Evolutionary conservation across 2,888 invertebrate genomes (phyloP).

Genomic region (Molorchus minor): DNA sequence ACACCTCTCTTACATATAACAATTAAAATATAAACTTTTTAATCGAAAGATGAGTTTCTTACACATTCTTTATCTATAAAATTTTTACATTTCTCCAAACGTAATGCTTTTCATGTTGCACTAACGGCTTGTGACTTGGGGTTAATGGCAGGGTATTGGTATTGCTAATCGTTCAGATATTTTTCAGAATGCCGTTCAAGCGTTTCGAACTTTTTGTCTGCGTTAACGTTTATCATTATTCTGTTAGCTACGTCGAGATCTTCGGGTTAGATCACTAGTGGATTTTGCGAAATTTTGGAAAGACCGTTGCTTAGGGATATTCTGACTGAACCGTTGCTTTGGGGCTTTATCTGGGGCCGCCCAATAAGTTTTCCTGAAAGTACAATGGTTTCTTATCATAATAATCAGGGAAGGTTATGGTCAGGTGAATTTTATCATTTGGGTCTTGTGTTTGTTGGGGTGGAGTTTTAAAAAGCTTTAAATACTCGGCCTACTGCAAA

Average conservation of each 20-base stretch:
- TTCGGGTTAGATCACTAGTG: slow-evolving; percentile 53
- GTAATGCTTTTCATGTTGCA: slow-evolving; percentile 63
- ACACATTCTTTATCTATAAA: too few species aligned
- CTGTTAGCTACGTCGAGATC: slow-evolving; percentile 50
- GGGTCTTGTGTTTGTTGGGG: too few species aligned
- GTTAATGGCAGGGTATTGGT: slow-evolving; percentile 35
- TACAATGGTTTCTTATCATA: not conserved
- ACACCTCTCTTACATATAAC: too few species aligned
- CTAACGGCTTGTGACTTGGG: slow-evolving; percentile 53
- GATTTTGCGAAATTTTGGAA: slow-evolving; percentile 57
- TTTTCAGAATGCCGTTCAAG: slow-evolving; percentile 67
- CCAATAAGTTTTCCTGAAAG: slow-evolving; percentile 58
- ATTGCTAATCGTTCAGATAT: slow-evolving; percentile 53
- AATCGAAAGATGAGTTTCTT: too few species aligned
- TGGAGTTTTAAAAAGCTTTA: too few species aligned
- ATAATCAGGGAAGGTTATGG: not conserved
- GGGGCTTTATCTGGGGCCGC: slow-evolving; percentile 56
- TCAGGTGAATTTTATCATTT: too few species aligned
- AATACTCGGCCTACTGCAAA: too few species aligned
- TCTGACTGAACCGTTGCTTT: slow-evolving; percentile 59
- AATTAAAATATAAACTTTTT: too few species aligned
- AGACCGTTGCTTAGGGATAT: slow-evolving; percentile 57
- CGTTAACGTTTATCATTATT: slow-evolving; percentile 58
- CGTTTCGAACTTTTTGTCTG: slow-evolving; percentile 53
- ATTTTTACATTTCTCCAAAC: slow-evolving; percentile 64